Evolutionary conservation across 2,888 invertebrate species (phyloP).

Genomic region (Callyntrura sp.): DNA sequence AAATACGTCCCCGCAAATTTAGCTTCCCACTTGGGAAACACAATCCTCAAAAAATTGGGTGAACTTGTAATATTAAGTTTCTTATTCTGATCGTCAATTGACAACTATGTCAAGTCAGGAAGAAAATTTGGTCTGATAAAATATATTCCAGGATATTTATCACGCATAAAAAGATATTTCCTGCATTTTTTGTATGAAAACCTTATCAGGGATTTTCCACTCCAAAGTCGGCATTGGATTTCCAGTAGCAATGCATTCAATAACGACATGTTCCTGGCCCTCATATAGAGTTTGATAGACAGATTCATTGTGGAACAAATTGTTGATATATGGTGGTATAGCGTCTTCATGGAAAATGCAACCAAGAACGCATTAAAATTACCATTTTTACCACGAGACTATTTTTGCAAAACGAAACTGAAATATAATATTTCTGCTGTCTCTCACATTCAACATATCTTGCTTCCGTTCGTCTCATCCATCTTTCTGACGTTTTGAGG

Average conservation of each 20-base stretch:
- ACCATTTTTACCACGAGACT: background rate
- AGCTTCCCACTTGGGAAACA: constrained; percentile 50
- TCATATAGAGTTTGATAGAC: background rate
- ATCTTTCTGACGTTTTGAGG: constrained; percentile 42
- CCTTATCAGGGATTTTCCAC: constrained; percentile 65
- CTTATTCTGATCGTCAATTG: background rate
- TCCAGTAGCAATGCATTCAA: constrained; percentile 62
- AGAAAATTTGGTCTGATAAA: constrained; percentile 10
- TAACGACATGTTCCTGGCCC: background rate
- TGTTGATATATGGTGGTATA: constrained; percentile 49
- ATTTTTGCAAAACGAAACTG: background rate
- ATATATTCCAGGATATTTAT: too few species aligned
- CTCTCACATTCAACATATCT: constrained; percentile 64
- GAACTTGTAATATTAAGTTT: background rate
- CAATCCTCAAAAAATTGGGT: background rate
- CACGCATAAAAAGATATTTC: too few species aligned
- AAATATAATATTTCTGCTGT: too few species aligned
- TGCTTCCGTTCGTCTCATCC: constrained; percentile 11
- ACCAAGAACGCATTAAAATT: background rate
- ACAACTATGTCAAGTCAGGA: background rate
- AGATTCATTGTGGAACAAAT: background rate
- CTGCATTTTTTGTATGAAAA: too few species aligned
- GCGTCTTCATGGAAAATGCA: constrained; percentile 50
- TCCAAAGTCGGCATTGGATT: constrained; percentile 67
- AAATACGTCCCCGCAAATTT: constrained; percentile 60